Evolutionary conservation across 2,797 vertebrate genomes (phyloP), one percentile per base, ranked within the genome.

Genomic region (Leptodactylus fallax): DNA sequence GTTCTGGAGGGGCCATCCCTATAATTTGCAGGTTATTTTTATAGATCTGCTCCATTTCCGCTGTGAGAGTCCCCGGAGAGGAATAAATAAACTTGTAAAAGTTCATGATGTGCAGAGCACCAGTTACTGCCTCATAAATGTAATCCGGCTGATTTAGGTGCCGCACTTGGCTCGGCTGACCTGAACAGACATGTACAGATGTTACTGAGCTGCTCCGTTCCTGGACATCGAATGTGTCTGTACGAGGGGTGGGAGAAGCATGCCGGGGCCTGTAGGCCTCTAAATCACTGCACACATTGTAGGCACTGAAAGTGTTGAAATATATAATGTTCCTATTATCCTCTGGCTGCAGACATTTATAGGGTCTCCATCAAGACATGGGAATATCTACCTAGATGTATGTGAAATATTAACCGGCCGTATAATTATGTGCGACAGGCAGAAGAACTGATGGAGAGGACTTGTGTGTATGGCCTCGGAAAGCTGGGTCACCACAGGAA

Each of bases 301-400:
- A 76, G 55, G 76, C 83, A 77, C 71, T 23, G 12, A 49, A 77
- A n/a, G 83, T 85, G 83, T 85, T 85, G 83, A 85, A 85, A 85
- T 85, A 63, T 85, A 85, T 76, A 76, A 85, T 76, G 71, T 77
- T 76, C 69, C 83, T 85, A 85, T 85, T 85, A 85, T 85, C 71
- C 71, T 51, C 12, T 23, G 5, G 55, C n/a, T 14, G 27, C 51
- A 51, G 0, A 19, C 85, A 84, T 90, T 85, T 85, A 85, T 85
- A n/a, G 51, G 19, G 71, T 56, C 65, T n/a, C 81, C 65, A 17
- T 8, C 81, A 83, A 72, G 23, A 36, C n/a, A 1, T 7, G 56
- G 79, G 27, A 80, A 61, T 12, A 47, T 61, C 36, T 79, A 14
- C 19, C 6, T 23, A 60, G 53, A 63, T 47, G 56, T 13, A 51